These are phyloP conservation scores for Cantharis flavilabris DNA, from an alignment of 2,888 invertebrate genomes.

Conservation along the genomic window DNA sequence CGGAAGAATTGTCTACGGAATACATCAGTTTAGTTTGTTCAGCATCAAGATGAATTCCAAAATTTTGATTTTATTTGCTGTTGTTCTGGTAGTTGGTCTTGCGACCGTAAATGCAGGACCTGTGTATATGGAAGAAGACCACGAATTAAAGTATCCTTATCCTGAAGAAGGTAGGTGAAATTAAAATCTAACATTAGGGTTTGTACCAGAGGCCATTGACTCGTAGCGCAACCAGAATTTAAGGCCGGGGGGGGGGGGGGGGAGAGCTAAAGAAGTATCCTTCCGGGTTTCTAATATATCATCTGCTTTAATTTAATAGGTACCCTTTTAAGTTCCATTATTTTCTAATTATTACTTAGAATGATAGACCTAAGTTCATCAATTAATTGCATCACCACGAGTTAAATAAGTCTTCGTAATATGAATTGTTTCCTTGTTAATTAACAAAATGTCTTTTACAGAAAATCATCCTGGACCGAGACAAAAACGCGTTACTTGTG, in stretches of 20 bases:
- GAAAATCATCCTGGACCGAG: neutral
- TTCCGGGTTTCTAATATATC: too few relatives aligned
- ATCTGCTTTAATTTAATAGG: too few relatives aligned
- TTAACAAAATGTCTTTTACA: neutral
- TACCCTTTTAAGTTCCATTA: too few relatives aligned
- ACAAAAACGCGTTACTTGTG: slow-evolving; percentile 55
- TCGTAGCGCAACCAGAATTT: too few relatives aligned
- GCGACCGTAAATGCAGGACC: neutral
- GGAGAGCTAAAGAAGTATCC: too few relatives aligned
- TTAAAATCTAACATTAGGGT: neutral
- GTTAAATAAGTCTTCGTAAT: neutral
- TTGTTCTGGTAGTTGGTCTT: neutral
- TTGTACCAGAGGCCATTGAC: too few relatives aligned
- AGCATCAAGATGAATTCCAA: neutral
- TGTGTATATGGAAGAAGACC: neutral
- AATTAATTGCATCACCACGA: neutral
- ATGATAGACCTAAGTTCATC: neutral
- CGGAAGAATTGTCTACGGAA: neutral
- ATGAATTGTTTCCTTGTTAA: neutral
- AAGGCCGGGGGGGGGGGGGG: too few relatives aligned
- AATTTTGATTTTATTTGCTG: neutral
- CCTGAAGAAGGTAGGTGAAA: neutral
- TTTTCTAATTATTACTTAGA: too few relatives aligned
- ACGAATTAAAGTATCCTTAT: neutral
- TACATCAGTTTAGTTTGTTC: neutral